phyloP scores from a whole-genome alignment of 2,113 vertebrate genomes.

The Catharus bicknelli region DNA sequence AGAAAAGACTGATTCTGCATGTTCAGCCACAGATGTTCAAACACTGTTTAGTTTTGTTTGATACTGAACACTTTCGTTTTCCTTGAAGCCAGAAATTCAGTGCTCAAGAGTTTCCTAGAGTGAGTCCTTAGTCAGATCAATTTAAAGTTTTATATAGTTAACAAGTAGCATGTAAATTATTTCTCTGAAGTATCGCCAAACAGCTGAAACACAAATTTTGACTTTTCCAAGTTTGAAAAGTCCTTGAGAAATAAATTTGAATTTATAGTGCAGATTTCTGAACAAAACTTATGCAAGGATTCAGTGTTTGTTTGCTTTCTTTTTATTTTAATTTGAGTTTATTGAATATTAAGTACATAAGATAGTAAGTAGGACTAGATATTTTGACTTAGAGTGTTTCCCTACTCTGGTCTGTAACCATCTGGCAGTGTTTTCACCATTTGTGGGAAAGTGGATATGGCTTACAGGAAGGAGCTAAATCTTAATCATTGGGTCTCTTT shows the following conservation, averaged over 20 bases:
- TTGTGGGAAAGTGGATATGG: constrained; percentile 5
- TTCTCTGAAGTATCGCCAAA: neutral
- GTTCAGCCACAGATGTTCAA: neutral
- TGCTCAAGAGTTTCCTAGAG: neutral
- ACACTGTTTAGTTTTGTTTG: neutral
- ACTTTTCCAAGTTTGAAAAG: neutral
- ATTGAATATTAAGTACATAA: neutral
- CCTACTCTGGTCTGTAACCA: neutral
- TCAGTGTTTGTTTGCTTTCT: neutral
- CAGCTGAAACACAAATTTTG: neutral
- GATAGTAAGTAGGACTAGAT: neutral
- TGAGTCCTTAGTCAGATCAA: neutral
- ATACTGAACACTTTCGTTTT: neutral
- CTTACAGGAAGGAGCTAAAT: neutral
- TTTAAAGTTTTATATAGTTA: neutral
- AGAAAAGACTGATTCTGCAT: constrained; percentile 8
- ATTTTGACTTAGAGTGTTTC: neutral
- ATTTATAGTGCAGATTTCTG: neutral
- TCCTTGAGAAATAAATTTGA: neutral
- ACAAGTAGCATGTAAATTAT: neutral
- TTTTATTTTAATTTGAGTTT: neutral
- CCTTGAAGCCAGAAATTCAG: neutral
- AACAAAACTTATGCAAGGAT: neutral
- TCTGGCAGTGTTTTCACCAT: neutral
- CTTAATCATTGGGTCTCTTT: neutral